phyloP scores from a whole-genome alignment of 2,797 vertebrate species.

The Poecile montanus region DNA sequence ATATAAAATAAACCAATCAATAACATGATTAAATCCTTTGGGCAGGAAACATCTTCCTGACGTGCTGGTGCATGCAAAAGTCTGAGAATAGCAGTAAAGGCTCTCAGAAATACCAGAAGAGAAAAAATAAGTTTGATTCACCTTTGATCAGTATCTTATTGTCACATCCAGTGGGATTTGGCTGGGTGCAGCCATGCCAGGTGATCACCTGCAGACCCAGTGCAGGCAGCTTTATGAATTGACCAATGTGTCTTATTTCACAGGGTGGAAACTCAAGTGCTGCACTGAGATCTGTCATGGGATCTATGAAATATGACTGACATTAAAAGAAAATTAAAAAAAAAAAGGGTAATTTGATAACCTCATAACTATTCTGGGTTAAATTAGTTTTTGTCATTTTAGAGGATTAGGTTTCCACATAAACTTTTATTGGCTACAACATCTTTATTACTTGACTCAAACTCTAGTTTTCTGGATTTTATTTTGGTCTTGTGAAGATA shows the following conservation, averaged over 20 bases:
- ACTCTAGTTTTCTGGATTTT: constrained; percentile 5
- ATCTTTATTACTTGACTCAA: constrained; percentile 4
- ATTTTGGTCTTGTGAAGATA: constrained; percentile 33
- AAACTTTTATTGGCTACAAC: constrained; percentile 50
- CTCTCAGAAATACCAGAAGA: neutral
- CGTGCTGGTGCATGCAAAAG: neutral
- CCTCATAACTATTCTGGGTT: neutral
- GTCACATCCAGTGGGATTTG: neutral
- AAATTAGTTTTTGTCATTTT: constrained; percentile 30
- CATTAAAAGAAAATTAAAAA: neutral
- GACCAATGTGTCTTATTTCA: neutral
- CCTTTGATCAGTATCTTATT: neutral
- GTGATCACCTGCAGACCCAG: neutral
- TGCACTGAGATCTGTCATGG: neutral
- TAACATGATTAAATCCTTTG: neutral
- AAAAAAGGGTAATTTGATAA: neutral
- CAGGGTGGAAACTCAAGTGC: neutral
- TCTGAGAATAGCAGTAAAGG: neutral
- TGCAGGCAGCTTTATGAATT: neutral
- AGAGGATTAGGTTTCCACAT: constrained; percentile 16
- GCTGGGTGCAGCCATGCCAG: neutral
- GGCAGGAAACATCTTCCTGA: neutral
- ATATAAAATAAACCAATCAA: neutral
- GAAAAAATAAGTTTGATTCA: neutral
- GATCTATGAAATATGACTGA: neutral